These are phyloP conservation scores for Leptobrachium ailaonicum DNA, from an alignment of 2,113 vertebrate genomes.

Conservation along the genomic window DNA sequence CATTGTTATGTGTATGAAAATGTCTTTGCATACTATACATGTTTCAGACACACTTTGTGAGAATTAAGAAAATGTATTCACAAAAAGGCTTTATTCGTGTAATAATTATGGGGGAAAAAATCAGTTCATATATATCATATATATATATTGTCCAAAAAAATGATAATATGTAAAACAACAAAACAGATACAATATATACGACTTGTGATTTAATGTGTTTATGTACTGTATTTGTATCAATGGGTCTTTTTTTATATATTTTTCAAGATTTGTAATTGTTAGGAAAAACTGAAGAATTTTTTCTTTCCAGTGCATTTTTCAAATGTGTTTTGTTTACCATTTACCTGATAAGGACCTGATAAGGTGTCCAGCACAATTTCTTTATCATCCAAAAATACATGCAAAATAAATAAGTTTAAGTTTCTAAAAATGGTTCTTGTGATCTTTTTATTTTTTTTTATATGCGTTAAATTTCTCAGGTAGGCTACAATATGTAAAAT, in stretches of 20 bases:
- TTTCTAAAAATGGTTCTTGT: background rate
- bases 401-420: slow-evolving; percentile 17
- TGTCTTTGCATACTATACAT: slow-evolving; percentile 12
- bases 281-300: background rate
- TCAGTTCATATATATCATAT: background rate
- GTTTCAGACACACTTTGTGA: slow-evolving; percentile 7
- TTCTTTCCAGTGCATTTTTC: slow-evolving; percentile 3
- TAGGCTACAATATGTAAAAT: too few species aligned
- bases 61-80: background rate
- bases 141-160: background rate
- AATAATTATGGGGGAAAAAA: background rate
- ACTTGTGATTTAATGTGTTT: too few species aligned
- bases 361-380: background rate
- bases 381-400: background rate
- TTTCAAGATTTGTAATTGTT: background rate
- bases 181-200: too few species aligned
- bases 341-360: background rate
- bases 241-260: background rate
- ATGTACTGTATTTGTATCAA: too few species aligned
- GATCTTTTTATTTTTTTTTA: background rate
- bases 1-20: slow-evolving; percentile 6
- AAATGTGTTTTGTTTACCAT: background rate
- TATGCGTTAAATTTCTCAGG: too few species aligned
- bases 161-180: too few species aligned
- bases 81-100: slow-evolving; percentile 2